Percentiles rank a stretch among this genome's conserved stretches.
phyloP scores from a whole-genome alignment of 1,140 invertebrate genomes.

The Lerema accius region DNA sequence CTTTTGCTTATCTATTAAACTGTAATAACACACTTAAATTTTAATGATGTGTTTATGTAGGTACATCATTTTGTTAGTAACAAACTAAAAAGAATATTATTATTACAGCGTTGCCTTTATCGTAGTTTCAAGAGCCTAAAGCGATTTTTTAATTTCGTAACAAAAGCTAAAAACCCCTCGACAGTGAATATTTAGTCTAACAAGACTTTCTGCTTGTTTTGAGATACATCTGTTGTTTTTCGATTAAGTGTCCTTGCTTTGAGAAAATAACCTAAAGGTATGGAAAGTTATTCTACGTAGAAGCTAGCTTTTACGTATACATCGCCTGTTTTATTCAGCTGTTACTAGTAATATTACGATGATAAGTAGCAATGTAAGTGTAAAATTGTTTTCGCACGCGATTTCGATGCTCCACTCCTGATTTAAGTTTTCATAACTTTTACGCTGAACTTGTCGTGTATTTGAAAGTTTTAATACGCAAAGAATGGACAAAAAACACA shows the following conservation, averaged over 20 bases:
- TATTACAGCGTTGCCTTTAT: no score
- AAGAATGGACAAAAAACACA: conserved; percentile 8
- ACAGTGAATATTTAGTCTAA: conserved; percentile 10
- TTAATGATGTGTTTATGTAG: no score
- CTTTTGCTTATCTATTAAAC: no score
- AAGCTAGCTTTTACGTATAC: neutral
- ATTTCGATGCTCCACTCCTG: neutral
- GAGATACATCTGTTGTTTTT: conserved; percentile 35
- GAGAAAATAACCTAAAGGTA: conserved; percentile 17
- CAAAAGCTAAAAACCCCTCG: neutral
- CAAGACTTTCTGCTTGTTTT: conserved; percentile 20
- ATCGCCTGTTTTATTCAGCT: neutral
- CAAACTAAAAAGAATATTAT: no score
- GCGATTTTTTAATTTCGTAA: no score
- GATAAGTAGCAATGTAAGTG: neutral
- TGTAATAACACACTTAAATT: no score
- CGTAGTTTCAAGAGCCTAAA: no score
- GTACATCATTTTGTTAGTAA: no score
- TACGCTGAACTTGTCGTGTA: conserved; percentile 25
- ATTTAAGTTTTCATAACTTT: conserved; percentile 21
- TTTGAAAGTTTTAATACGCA: conserved; percentile 24
- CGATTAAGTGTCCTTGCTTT: conserved; percentile 35
- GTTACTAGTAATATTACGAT: neutral
- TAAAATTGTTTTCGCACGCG: neutral
- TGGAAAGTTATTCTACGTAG: neutral